Evolutionary conservation across 1,140 invertebrate species (phyloP), one percentile per base, ranked within the genome.

Genomic region (Octopus bimaculoides): DNA sequence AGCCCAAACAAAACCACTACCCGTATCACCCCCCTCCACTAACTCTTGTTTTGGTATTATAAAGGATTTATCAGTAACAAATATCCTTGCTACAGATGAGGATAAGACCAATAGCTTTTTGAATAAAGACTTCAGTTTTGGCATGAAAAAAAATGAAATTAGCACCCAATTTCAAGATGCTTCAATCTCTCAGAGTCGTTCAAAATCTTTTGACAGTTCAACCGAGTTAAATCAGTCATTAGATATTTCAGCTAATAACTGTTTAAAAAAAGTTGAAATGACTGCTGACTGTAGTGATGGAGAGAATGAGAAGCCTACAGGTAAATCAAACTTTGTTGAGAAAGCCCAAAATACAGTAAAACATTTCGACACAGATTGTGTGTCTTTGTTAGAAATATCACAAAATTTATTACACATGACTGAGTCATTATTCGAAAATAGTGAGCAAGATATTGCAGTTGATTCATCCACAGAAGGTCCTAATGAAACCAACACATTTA

Each of bases 91-190:
- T 4, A 80, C 77, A 54, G 87, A 88, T 54, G 71, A 77, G 0
- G 87, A 89, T 76, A 89, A 89, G 79, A 88, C 85, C 17, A 83
- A 81, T 74, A 84, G 85, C 52, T 88, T 89, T 80, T 78, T 80
- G 53, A 78, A 66, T 41, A 87, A 87, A 75, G 83, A 85, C 74
- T 81, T 85, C 4, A 81, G 75, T 54, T 78, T 78, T 75, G 71
- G 81, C 52, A 52, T 61, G 0, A 81, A 81, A 74, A 80, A 83
- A 73, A 74, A 54, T 77, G 69, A 82, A 79, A 10, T 79, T 77
- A 80, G 14, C 78, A 56, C 77, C 71, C 17, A 14, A 10, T 54
- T 54, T 8, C 55, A 53, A n/a, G 7, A 79, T n/a, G 75, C n/a
- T 12, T 78, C 78, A 56, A 77, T 54, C 76, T 75, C 79, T 79